Evolutionary conservation across 2,113 vertebrate genomes (phyloP).

Genomic region (Suncus etruscus): DNA sequence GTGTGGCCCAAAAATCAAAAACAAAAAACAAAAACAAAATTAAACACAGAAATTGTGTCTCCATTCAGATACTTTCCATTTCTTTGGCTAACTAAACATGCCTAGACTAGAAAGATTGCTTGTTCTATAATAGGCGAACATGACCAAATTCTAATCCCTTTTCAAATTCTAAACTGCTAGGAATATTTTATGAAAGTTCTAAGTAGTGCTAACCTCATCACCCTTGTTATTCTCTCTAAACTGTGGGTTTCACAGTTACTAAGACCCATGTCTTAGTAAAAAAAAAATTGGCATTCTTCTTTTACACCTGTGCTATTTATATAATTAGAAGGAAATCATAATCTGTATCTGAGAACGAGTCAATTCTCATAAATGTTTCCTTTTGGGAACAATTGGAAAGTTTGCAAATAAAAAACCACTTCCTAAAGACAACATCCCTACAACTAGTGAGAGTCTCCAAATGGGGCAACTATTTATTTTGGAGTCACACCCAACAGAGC

Average conservation of each 20-base stretch:
- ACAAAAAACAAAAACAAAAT: no score
- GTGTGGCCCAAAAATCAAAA: no score
- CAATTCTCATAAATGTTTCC: slow-evolving; percentile 30
- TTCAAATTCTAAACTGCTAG: slow-evolving; percentile 40
- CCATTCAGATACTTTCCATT: background rate
- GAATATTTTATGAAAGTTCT: background rate
- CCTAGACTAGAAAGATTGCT: background rate
- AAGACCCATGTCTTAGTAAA: slow-evolving; percentile 40
- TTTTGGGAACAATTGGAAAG: background rate
- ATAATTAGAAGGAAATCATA: slow-evolving; percentile 14
- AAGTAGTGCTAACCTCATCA: background rate
- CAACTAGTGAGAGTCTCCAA: background rate
- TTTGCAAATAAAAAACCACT: slow-evolving; percentile 52
- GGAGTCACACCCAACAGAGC: no score
- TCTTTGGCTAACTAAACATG: background rate
- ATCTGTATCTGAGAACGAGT: slow-evolving; percentile 33
- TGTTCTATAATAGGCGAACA: background rate
- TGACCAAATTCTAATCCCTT: slow-evolving; percentile 4
- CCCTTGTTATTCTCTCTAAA: slow-evolving; percentile 29
- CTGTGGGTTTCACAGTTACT: background rate
- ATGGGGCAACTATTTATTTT: background rate
- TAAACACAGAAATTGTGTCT: slow-evolving; percentile 33
- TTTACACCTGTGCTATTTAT: background rate
- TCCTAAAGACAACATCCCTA: background rate
- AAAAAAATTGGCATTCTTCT: background rate